Evolutionary conservation across 2,797 vertebrate species (phyloP), one percentile per base, ranked within the genome.

Genomic region (Dendrocincla tyrannina): DNA sequence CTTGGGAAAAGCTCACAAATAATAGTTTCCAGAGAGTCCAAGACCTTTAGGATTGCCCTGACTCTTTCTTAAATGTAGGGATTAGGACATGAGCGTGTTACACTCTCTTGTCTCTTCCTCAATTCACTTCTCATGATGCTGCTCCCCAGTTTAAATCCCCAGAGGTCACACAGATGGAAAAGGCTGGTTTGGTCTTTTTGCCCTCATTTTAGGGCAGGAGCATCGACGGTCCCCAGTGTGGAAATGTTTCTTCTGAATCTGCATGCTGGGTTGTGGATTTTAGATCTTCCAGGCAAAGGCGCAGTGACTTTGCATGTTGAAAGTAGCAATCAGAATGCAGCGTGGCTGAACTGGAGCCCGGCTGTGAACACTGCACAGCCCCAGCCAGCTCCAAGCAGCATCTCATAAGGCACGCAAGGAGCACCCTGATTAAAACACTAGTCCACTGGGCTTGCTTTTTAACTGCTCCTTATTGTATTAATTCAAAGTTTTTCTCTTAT

Each of bases 401-500:
- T 80, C 91, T 78, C 67, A 8, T 46, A 32, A 85, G 20, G 58
- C 83, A 88, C 2, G 2, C 88, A 33, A 92, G 58, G 83, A 96
- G 47, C 62, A 76, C 67, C 76, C 37, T 94, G 86, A 70, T 50
- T 62, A 69, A 93, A 93, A 42, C 59, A 83, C 83, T 80, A 30
- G 33, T 76, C 17, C 63, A 4, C 93, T 84, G 83, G 91, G 37
- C 80, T 93, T 66, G 30, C 69, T 90, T 67, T 41, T 69, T 68
- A 75, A 56, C 84, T 92, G 81, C 64, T 85, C 47, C 91, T 94
- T 50, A 95, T 91, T 94, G 66, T 92, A 85, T 95, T 96, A 95
- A 96, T 96, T 96, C 95, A 91, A 95, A 96, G 76, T 91, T 97
- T 95, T 96, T 91, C 91, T 94, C 89, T 75, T 82, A 85, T n/a